These are phyloP conservation scores for Epirrhoe tristata DNA, from an alignment of 2,888 invertebrate genomes.

Conservation along the genomic window DNA sequence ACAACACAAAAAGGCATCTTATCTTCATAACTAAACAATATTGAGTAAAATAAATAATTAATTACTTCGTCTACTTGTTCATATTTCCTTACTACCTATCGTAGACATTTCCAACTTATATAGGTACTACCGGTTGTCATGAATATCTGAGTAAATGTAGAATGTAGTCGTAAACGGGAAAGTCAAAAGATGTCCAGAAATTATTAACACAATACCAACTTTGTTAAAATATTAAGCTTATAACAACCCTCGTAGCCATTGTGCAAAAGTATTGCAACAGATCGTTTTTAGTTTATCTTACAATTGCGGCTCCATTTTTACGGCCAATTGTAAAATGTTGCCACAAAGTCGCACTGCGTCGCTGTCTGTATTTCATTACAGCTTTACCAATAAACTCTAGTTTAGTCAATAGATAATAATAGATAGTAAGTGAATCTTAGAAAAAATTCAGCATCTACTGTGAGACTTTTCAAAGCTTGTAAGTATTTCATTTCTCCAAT, in stretches of 20 bases:
- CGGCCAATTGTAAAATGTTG: conserved; percentile 46
- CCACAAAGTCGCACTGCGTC: conserved; percentile 38
- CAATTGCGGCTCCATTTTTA: conserved; percentile 47
- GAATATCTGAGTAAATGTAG: neutral
- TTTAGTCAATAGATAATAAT: conserved; percentile 14
- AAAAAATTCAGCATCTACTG: neutral
- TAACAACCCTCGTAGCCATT: conserved; percentile 47
- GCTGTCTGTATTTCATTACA: conserved; percentile 33
- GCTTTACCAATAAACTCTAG: conserved; percentile 10
- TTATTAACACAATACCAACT: conserved; percentile 47
- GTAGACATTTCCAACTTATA: neutral
- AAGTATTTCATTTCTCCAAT: neutral
- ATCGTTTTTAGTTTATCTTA: conserved; percentile 48
- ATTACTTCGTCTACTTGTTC: too few relatives aligned
- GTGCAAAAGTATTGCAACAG: conserved; percentile 48
- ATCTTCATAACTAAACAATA: too few relatives aligned
- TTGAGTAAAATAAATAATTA: too few relatives aligned
- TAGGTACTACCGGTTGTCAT: neutral
- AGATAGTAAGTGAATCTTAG: conserved; percentile 4
- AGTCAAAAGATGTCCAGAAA: conserved; percentile 14
- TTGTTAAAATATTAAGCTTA: conserved; percentile 53
- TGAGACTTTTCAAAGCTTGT: neutral
- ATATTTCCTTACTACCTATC: neutral
- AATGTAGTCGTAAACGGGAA: neutral
- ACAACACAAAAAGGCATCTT: neutral